phyloP scores from a whole-genome alignment of 2,888 invertebrate species.

The Caenorhabditis sp. region DNA sequence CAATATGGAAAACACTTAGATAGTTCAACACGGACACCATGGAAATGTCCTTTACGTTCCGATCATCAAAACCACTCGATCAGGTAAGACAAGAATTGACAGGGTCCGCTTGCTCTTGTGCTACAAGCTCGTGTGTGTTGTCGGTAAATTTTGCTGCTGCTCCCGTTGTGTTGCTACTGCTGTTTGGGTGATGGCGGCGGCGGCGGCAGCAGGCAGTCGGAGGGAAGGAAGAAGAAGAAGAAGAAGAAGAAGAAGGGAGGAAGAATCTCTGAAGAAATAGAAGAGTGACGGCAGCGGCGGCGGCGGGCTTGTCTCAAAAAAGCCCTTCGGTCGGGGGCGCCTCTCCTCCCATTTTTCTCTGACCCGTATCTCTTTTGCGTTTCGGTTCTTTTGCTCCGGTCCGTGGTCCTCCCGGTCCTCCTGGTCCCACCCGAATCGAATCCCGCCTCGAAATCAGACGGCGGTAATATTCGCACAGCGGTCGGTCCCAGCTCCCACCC shows the following conservation, averaged over 20 bases:
- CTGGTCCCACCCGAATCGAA: slow-evolving; percentile 55
- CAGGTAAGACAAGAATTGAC: slow-evolving; percentile 41
- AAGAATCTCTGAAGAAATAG: slow-evolving; percentile 60
- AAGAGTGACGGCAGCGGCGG: slow-evolving; percentile 52
- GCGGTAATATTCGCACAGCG: slow-evolving; percentile 50
- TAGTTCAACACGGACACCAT: neutral
- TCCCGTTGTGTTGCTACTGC: slow-evolving; percentile 59
- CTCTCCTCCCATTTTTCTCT: slow-evolving; percentile 59
- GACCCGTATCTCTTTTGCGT: slow-evolving; percentile 60
- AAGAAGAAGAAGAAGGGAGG: slow-evolving; percentile 17
- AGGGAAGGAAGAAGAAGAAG: slow-evolving; percentile 9
- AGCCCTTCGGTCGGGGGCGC: slow-evolving; percentile 58
- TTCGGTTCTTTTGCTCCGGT: slow-evolving; percentile 33
- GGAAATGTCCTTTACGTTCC: slow-evolving; percentile 19
- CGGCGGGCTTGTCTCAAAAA: slow-evolving; percentile 59
- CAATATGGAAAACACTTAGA: neutral
- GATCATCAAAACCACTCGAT: slow-evolving; percentile 15
- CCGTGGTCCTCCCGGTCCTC: slow-evolving; percentile 8
- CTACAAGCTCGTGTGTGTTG: slow-evolving; percentile 41
- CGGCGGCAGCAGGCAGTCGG: slow-evolving; percentile 18
- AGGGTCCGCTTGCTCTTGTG: neutral
- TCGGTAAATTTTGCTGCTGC: slow-evolving; percentile 47
- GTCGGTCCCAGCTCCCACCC: slow-evolving; percentile 12
- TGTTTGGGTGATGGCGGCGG: slow-evolving; percentile 59
- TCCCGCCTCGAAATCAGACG: slow-evolving; percentile 61